Percentiles rank a stretch among this genome's conserved stretches.
phyloP scores from a whole-genome alignment of 2,888 invertebrate genomes.

The Pseudoips prasinana region DNA sequence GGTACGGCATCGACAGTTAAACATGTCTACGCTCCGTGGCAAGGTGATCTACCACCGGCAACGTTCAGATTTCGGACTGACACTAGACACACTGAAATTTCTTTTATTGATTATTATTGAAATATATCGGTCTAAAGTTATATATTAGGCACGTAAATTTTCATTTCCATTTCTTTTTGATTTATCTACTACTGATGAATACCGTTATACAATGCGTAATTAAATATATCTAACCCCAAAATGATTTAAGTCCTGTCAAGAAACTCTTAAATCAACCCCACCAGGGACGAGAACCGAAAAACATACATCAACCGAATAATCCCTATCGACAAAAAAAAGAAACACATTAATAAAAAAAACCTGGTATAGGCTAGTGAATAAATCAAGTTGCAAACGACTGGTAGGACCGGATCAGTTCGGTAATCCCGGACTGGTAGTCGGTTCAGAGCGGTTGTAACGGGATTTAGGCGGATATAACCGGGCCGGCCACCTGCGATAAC shows the following conservation, averaged over 20 bases:
- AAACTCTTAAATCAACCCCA: constrained; percentile 10
- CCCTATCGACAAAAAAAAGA: constrained; percentile 16
- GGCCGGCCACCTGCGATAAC: constrained; percentile 76
- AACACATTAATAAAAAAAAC: constrained; percentile 36
- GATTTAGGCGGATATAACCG: constrained; percentile 57
- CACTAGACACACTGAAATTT: too few species aligned
- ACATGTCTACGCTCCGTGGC: too few species aligned
- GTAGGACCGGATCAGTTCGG: constrained; percentile 66
- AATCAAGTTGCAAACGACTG: constrained; percentile 72
- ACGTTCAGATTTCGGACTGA: too few species aligned
- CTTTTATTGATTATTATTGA: too few species aligned
- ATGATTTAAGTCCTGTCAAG: constrained; percentile 17
- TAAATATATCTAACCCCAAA: constrained; percentile 16
- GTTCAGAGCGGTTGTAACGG: constrained; percentile 47
- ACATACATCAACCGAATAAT: constrained; percentile 19
- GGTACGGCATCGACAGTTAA: too few species aligned
- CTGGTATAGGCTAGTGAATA: constrained; percentile 50
- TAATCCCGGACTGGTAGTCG: constrained; percentile 72
- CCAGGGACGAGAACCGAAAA: constrained; percentile 18
- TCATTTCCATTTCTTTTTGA: too few species aligned
- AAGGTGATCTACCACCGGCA: too few species aligned
- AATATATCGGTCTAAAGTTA: too few species aligned
- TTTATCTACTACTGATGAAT: too few species aligned
- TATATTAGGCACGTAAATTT: too few species aligned
- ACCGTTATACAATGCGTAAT: too few species aligned